Conservation (phyloP, 2,113 vertebrate genomes). For the Oplegnathus fasciatus region DNA sequence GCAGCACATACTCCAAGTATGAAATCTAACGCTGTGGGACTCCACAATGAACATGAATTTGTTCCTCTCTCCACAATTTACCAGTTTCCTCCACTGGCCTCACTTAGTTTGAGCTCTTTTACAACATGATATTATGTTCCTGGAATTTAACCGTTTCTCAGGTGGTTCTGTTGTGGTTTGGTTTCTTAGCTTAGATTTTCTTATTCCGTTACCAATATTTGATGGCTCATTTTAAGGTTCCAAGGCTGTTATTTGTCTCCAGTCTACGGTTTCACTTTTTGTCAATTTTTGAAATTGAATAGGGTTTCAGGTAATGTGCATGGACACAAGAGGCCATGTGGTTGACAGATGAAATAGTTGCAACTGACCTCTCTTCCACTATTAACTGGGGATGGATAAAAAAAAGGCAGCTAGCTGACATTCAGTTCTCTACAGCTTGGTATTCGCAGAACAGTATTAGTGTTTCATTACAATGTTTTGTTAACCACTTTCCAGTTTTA, state of each 20-base stretch:
- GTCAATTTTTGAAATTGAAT: not conserved
- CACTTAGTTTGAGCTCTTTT: not conserved
- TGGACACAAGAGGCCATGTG: not conserved
- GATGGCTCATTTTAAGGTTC: not conserved
- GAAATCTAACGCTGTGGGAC: not conserved
- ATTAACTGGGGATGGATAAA: not conserved
- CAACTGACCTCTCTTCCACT: not conserved
- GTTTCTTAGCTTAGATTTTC: not conserved
- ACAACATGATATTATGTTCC: not conserved
- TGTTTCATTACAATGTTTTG: not conserved
- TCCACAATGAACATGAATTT: constrained; percentile 10
- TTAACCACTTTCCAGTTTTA: not conserved
- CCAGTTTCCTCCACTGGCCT: not conserved
- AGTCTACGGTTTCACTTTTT: not conserved
- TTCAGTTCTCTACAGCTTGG: not conserved
- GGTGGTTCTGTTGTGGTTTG: not conserved
- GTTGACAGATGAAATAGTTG: not conserved
- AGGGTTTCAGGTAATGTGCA: not conserved
- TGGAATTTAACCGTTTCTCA: not conserved
- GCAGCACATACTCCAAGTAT: not conserved
- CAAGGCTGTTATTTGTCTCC: not conserved
- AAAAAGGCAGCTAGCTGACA: not conserved
- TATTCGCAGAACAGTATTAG: not conserved
- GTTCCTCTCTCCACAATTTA: not conserved
- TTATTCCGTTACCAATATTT: not conserved